A percentile compares a stretch with the other conserved stretches of the same genome.
Evolutionary conservation across 1,140 invertebrate genomes (phyloP).

Genomic region (Micrasema longulum): DNA sequence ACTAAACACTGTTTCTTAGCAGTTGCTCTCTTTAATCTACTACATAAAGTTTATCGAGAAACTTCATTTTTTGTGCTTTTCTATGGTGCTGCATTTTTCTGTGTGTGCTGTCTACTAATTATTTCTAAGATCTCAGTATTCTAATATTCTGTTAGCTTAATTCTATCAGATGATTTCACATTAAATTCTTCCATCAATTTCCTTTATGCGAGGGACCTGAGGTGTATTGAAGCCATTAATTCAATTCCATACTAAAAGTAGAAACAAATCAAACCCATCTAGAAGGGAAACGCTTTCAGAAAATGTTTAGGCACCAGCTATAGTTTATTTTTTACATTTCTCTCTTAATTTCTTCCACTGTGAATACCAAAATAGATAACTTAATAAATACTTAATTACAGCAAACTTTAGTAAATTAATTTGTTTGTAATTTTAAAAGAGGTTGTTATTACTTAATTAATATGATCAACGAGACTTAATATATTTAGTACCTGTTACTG

Average conservation of each 20-base stretch:
- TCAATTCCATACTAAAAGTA: not conserved
- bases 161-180: not conserved
- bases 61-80: conserved; percentile 21
- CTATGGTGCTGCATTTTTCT: conserved; percentile 19
- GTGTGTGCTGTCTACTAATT: conserved; percentile 26
- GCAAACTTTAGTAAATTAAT: conserved; percentile 33
- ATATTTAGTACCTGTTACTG: conserved; percentile 49
- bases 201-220: conserved; percentile 2
- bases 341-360: conserved; percentile 26
- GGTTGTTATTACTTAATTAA: conserved; percentile 41
- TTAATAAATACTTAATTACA: conserved; percentile 33
- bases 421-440: conserved; percentile 40
- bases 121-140: conserved; percentile 3
- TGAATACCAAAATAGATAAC: conserved; percentile 25
- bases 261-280: not conserved
- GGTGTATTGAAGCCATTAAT: not conserved
- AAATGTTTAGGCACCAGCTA: too few species aligned
- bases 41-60: not conserved
- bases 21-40: not conserved
- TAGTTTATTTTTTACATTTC: conserved; percentile 9
- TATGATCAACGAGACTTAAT: conserved; percentile 52
- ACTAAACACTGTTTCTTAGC: not conserved
- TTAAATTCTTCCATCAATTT: not conserved
- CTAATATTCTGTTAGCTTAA: not conserved
- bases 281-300: not conserved